These are phyloP conservation scores for Galaxea fascicularis DNA, from an alignment of 92 coral and sea anemone species.

Conservation along the genomic window DNA sequence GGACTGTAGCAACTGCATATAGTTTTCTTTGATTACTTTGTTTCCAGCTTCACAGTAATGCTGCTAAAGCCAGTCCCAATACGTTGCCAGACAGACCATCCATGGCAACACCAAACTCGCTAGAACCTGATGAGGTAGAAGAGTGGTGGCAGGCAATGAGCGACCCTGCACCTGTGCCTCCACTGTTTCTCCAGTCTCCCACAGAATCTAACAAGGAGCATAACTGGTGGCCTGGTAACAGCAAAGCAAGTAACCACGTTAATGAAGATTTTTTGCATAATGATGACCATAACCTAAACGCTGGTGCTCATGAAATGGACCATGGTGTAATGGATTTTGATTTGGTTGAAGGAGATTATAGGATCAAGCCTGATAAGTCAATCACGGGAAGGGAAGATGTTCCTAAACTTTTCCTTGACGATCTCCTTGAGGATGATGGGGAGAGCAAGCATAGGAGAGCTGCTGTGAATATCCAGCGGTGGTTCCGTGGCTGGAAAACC, in stretches of 20 bases:
- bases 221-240: slow-evolving; percentile 60
- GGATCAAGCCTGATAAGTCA: slow-evolving; percentile 28
- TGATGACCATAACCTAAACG: slow-evolving; percentile 17
- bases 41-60: slow-evolving; percentile 37
- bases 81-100: slow-evolving; percentile 61
- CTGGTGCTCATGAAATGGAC: neutral
- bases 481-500: slow-evolving; percentile 85
- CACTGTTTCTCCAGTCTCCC: slow-evolving; percentile 77
- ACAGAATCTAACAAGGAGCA: slow-evolving; percentile 57
- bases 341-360: slow-evolving; percentile 25
- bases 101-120: slow-evolving; percentile 25
- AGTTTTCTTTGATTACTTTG: neutral
- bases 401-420: slow-evolving; percentile 71
- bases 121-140: slow-evolving; percentile 55
- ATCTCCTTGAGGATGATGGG: slow-evolving; percentile 41
- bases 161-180: slow-evolving; percentile 79
- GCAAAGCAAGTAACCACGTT: neutral
- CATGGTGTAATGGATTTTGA: slow-evolving; percentile 15
- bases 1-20: neutral
- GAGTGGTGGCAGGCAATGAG: slow-evolving; percentile 82
- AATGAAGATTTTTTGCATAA: slow-evolving; percentile 1
- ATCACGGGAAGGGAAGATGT: slow-evolving; percentile 29
- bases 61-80: slow-evolving; percentile 19
- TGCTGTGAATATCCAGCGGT: slow-evolving; percentile 89
- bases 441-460: slow-evolving; percentile 53